A percentile compares a stretch with the other conserved stretches of the same genome.
Conservation (phyloP, 2,888 invertebrate species). For the Rhingia campestris region DNA sequence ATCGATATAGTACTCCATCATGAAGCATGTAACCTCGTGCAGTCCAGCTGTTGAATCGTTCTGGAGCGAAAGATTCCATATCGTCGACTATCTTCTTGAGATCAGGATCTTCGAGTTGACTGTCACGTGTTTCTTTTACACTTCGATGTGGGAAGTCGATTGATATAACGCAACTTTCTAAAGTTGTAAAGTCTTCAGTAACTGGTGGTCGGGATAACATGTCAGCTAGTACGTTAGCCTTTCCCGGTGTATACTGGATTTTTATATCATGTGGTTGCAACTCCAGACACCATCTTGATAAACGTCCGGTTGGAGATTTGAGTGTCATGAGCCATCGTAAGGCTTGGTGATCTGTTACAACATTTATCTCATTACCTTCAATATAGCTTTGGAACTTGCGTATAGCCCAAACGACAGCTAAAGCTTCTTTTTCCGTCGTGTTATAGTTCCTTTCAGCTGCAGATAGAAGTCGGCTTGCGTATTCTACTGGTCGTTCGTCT, state of each 20-base stretch:
- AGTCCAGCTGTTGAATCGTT: no score
- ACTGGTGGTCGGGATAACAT: background rate
- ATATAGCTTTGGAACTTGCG: constrained; percentile 41
- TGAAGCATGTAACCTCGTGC: no score
- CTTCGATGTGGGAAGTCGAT: constrained; percentile 14
- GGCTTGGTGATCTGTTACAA: constrained; percentile 38
- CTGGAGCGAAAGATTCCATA: no score
- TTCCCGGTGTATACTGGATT: constrained; percentile 1
- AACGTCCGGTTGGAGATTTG: constrained; percentile 11
- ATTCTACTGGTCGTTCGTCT: constrained; percentile 76
- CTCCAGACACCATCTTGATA: constrained; percentile 11
- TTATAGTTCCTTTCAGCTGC: no score
- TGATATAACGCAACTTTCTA: background rate
- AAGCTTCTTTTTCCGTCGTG: no score
- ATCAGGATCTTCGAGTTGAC: constrained; percentile 69
- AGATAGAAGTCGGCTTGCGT: no score
- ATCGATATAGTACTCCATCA: no score
- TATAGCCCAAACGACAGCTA: constrained; percentile 74
- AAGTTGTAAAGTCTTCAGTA: background rate
- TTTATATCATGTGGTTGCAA: no score
- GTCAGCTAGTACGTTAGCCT: constrained; percentile 2
- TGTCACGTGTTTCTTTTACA: constrained; percentile 17
- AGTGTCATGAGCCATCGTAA: constrained; percentile 21
- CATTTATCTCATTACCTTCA: constrained; percentile 13
- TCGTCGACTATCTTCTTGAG: constrained; percentile 33